Base-by-base conservation (phyloP, 2,797 vertebrate genomes). In the Phalanger gymnotis region DNA sequence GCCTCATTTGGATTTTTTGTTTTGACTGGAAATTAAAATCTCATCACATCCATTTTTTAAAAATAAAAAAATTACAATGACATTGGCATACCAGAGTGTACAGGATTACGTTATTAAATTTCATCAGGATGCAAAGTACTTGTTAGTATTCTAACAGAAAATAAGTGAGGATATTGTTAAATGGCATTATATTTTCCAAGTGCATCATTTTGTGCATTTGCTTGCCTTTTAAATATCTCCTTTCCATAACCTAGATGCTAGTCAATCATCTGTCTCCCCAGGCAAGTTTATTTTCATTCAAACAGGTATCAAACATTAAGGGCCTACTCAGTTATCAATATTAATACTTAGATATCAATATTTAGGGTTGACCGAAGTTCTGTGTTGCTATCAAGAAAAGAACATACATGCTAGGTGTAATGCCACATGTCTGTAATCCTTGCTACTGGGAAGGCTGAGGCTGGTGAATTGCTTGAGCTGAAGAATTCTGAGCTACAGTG, bases 1-100 rank as follows among this genome's bases (percentile, higher is more conserved):
- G 54, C 30, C 61, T 96, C 95, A 96, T 91, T 96, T 95, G 92
- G 92, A 92, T 97, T 96, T 96, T 94, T 93, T 90, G 51, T 92
- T 92, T 93, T 95, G 73, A 28, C 54, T 94, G 81, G 57, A 96
- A 96, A 97, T 94, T 96, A 97, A 96, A 97, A 96, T 94, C 28
- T 94, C 91, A 90, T 90, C 56, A n/a, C 54, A 87, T 93, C 96
- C 95, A 73, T 90, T 96, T 96, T 89, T 53, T 92, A 40, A 58
- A 92, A 94, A 87, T 66, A 93, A 57, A 94, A 93, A 93, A 94
- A 91, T 94, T 96, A 93, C 96, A 94, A 96, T 97, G 91, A 55
- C 57, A 73, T 31, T 73, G 92, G 61, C 53, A 89, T 54, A 94
- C n/a, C 28, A 57, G 93, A 93, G 93, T 55, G 53, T 1, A 16